phyloP scores from a whole-genome alignment of 2,888 invertebrate species.

The Rhagium mordax region DNA sequence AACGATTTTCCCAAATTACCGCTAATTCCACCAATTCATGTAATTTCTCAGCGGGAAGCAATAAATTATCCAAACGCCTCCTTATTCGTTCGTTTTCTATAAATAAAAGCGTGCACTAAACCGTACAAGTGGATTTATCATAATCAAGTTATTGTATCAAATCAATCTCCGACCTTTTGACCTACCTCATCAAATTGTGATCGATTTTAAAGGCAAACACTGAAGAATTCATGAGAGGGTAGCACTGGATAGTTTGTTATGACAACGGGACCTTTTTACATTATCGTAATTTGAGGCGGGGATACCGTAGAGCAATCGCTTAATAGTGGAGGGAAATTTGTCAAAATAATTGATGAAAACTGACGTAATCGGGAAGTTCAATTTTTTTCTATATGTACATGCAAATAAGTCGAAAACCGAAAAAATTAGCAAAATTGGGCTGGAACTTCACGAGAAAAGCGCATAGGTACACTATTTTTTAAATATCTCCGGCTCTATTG shows the following conservation, averaged over 20 bases:
- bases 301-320: neutral
- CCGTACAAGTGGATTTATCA: constrained; percentile 8
- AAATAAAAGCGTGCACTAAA: neutral
- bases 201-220: constrained; percentile 26
- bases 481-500: no score
- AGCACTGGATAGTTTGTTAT: neutral
- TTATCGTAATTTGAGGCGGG: neutral
- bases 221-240: neutral
- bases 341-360: no score
- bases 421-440: no score
- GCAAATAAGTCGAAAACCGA: no score
- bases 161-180: constrained; percentile 19
- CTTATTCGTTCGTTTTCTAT: neutral
- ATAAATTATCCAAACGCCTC: constrained; percentile 1
- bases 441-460: no score
- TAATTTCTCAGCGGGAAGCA: neutral
- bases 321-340: no score
- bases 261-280: neutral
- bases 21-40: neutral
- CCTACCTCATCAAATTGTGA: constrained; percentile 22
- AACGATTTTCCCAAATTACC: neutral
- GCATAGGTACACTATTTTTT: no score
- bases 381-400: no score
- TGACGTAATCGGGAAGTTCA: no score
- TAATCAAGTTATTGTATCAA: constrained; percentile 30